Base-by-base conservation (phyloP, 2,888 invertebrate species). In the Sicus ferrugineus region DNA sequence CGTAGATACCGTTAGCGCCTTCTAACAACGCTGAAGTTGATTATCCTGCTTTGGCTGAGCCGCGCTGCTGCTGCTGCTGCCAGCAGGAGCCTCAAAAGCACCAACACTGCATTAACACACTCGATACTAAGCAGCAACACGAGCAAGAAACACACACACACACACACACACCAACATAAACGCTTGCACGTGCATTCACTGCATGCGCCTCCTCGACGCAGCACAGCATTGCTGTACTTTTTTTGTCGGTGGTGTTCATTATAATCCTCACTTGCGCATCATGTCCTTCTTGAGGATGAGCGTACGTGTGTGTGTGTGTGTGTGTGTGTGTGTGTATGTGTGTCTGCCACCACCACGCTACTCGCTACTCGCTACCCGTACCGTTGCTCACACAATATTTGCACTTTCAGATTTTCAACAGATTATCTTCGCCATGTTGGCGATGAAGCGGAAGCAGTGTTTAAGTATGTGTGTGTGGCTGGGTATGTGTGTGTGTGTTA, bases 361-460 rank as follows among this genome's bases (percentile, higher is more conserved):
- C n/a, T n/a, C n/a, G n/a, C n/a, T n/a, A 6, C 30, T 14, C 28
- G 6, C 9, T 34, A n/a, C 42, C 30, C 64, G 16, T 7, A 4
- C 14, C 23, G 59, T 48, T 46, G 48, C 38, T 63, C 30, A 19
- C 63, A 65, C 59, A 58, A 58, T 67, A 48, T 67, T 67, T 67
- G 59, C 67, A 42, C 48, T 46, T 46, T 46, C 34, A 68, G 68
- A 42, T 68, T 68, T 62, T 68, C 42, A 68, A 34, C 68, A 62
- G 68, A 62, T 68, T 62, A 68, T 68, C 52, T 52, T 38, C 28
- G 42, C 62, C 62, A 68, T 68, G 62, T 54, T 68, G 30, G 62
- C 62, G 54, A 68, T 62, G 68, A 68, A 62, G 61, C 54, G 68
- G 46, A 62, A 68, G 61, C 42, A 7, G 30, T 58, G 28, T 26